Evolutionary conservation across 2,888 invertebrate genomes (phyloP), one percentile per base, ranked within the genome.

Genomic region (Hemistola chrysoprasaria): DNA sequence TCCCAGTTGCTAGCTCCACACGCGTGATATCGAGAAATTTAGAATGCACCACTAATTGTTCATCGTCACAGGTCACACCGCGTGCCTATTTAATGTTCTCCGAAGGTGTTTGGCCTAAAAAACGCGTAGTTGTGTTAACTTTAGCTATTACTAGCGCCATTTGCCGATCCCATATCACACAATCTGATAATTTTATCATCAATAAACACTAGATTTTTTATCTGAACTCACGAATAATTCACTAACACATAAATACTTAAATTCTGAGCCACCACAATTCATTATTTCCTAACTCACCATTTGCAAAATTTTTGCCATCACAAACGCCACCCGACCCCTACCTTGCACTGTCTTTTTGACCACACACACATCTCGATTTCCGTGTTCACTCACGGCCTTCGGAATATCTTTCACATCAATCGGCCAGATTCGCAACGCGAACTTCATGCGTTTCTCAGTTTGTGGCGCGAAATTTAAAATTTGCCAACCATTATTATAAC

Each of bases 271-370:
- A 73, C 76, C 69, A 73, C 72, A 75, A 73, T 65, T 73, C 78
- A 81, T 75, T 79, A 81, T 70, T 78, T 83, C 87, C 89, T 90
- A 90, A 92, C 93, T 93, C 91, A 93, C 93, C 93, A 92, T 92
- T 92, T 90, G 92, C 91, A 91, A 92, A 92, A 91, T 83, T 92
- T 92, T 92, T 92, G 92, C 93, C 93, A 93, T 93, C 92, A 92
- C 93, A 92, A 90, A 92, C 92, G 92, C 92, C 92, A 92, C 92
- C 92, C 92, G 92, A 92, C 92, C 92, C 92, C 92, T 92, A 92
- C 92, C 91, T 91, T 92, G 91, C 92, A 92, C 92, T 92, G 91
- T 91, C 90, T 91, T 91, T 91, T 88, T 87, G 89, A 89, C 90
- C 90, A 90, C 90, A 89, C 89, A 88, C 88, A 86, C 88, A 87